These are phyloP conservation scores for Phyllostomus hastatus DNA, from an alignment of 2,113 vertebrate genomes.

Conservation along the genomic window DNA sequence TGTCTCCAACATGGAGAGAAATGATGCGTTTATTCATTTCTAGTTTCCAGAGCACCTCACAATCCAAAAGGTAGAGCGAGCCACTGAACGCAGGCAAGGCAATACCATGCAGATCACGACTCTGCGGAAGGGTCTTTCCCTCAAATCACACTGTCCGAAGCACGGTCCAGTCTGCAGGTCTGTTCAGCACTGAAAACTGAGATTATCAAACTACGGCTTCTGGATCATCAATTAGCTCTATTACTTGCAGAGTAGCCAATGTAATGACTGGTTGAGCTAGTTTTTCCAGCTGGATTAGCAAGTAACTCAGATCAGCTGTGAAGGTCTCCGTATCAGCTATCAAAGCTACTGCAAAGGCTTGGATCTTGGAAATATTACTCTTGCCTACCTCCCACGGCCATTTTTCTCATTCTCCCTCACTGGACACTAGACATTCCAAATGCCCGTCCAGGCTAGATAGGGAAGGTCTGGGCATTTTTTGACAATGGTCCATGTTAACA, in stretches of 20 bases:
- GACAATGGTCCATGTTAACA: not conserved
- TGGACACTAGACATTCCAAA: not conserved
- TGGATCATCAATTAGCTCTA: not conserved
- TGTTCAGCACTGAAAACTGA: not conserved
- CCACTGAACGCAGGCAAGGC: not conserved
- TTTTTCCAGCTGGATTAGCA: slow-evolving; percentile 23
- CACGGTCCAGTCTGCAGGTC: not conserved
- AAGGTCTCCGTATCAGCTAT: not conserved
- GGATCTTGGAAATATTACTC: not conserved
- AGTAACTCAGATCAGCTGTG: not conserved
- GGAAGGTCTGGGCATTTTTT: not conserved
- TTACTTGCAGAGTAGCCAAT: not conserved
- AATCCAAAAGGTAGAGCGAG: not conserved
- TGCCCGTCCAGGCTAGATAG: not conserved
- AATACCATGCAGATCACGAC: not conserved
- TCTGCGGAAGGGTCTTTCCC: not conserved
- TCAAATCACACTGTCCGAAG: not conserved
- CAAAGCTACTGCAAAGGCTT: not conserved
- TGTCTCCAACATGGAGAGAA: not conserved
- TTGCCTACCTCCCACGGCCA: not conserved
- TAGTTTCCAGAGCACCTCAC: not conserved
- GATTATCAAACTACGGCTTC: not conserved
- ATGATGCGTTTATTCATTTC: not conserved
- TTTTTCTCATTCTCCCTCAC: not conserved
- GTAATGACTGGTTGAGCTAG: not conserved